Base-by-base conservation (phyloP, 2,113 vertebrate species). In the Peromyscus maniculatus region DNA sequence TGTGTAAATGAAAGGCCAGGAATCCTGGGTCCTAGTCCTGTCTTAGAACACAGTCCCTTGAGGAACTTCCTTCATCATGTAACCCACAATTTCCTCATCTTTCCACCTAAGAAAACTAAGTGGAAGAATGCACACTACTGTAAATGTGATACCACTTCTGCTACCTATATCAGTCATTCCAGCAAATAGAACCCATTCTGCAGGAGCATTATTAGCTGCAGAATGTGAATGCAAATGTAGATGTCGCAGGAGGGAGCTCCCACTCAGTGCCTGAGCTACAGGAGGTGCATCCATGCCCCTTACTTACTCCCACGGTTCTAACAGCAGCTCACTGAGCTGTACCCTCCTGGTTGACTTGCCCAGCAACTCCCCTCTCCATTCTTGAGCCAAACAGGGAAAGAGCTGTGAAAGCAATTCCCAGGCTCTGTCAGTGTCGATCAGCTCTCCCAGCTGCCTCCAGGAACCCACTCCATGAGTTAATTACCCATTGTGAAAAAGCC, bases 401-500 rank as follows among this genome's bases (percentile, higher is more conserved):
- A n/a, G 87, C 90, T 28, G 16, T 0, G 0, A 82, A 55, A 43
- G 57, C 69, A 71, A 82, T 39, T 92, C 87, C 17, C 49, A 49
- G 67, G 52, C 52, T 74, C 43, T 17, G n/a, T 79, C 90, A 57
- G 10, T 94, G 82, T 64, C 9, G 0, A 77, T 96, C 91, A 95
- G 11, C 80, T 97, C 77, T 1, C 83, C 93, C 2, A 7, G 66
- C 24, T 93, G 90, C 67, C 55, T 93, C 74, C 0, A 1, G 96
- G 83, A 95, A 31, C 64, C 92, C 89, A 64, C 52, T 96, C 43
- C 1, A 7, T 31, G 36, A 71, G 93, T 69, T 96, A 95, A 89
- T 92, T 94, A 95, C 33, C n/a, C 64, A 36, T 66, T 57, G 62
- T 82, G 74, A 97, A 96, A 96, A 80, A 97, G 21, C 1, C 96